phyloP scores from a whole-genome alignment of 1,140 invertebrate species.

The Caenorhabditis inopinata region DNA sequence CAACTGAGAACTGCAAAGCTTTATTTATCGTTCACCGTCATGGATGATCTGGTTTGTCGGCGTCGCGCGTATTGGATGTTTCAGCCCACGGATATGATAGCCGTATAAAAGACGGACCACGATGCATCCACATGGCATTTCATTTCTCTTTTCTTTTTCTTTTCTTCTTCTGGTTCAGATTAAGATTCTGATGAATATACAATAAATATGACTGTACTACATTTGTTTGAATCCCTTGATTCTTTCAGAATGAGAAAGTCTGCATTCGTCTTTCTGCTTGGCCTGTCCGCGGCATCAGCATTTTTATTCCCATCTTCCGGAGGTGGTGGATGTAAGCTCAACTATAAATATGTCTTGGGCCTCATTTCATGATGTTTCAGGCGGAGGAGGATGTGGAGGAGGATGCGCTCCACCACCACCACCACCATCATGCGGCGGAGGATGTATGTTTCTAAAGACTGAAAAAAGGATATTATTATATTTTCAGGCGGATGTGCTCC shows the following conservation, averaged over 20 bases:
- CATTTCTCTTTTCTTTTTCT: neutral
- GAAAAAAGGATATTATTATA: neutral
- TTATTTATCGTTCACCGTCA: constrained; percentile 19
- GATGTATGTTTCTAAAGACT: neutral
- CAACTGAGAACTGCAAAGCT: constrained; percentile 5
- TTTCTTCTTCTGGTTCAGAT: neutral
- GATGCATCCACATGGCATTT: constrained; percentile 22
- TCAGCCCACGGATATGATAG: neutral
- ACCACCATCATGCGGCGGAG: constrained; percentile 17
- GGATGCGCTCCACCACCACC: constrained; percentile 28
- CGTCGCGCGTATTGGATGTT: neutral
- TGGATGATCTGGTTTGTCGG: constrained; percentile 6
- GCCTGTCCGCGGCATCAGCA: neutral
- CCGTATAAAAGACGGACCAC: constrained; percentile 27
- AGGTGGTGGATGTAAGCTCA: constrained; percentile 9
- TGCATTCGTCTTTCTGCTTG: neutral
- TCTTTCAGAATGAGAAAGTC: constrained; percentile 17
- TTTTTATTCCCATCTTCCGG: constrained; percentile 7
- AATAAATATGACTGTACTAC: no score
- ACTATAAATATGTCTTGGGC: no score
- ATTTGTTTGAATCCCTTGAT: no score
- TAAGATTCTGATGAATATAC: neutral
- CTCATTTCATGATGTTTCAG: no score
- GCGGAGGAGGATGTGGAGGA: constrained; percentile 1
- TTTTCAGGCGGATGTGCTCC: neutral